A percentile compares a stretch with the other conserved stretches of the same genome.
phyloP scores from a whole-genome alignment of 2,888 invertebrate genomes.

The Abscondita cerata region DNA sequence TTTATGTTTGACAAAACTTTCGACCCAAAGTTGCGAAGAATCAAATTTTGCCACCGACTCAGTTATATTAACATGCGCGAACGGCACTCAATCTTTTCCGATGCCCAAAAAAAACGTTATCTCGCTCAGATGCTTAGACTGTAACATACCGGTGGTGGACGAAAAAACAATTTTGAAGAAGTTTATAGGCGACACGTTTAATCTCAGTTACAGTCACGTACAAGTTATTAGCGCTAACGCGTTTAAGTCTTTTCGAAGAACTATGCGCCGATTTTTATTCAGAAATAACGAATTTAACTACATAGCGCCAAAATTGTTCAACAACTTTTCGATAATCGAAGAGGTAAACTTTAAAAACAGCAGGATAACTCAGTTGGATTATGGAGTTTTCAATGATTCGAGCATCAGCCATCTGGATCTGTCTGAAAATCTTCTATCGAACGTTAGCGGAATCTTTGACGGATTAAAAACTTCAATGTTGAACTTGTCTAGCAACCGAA shows the following conservation, averaged over 20 bases:
- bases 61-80: background rate
- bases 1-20: too few species aligned
- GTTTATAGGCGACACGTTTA: conserved; percentile 22
- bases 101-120: background rate
- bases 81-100: conserved; percentile 10
- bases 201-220: conserved; percentile 26
- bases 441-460: conserved; percentile 5
- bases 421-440: conserved; percentile 16
- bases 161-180: conserved; percentile 14
- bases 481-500: conserved; percentile 22
- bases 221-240: conserved; percentile 14
- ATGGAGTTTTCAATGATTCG: conserved; percentile 16
- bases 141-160: conserved; percentile 22
- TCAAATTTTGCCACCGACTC: background rate
- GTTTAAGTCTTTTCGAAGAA: conserved; percentile 14
- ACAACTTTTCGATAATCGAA: conserved; percentile 14
- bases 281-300: conserved; percentile 21
- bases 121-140: conserved; percentile 17
- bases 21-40: background rate
- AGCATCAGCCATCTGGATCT: conserved; percentile 10
- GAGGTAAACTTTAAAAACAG: conserved; percentile 18
- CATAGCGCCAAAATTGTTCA: conserved; percentile 23
- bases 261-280: conserved; percentile 14
- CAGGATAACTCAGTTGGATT: conserved; percentile 7
- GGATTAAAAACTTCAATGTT: conserved; percentile 14